Evolutionary conservation across 2,113 vertebrate genomes (phyloP), one percentile per base, ranked within the genome.

Genomic region (Hepsetus odoe): DNA sequence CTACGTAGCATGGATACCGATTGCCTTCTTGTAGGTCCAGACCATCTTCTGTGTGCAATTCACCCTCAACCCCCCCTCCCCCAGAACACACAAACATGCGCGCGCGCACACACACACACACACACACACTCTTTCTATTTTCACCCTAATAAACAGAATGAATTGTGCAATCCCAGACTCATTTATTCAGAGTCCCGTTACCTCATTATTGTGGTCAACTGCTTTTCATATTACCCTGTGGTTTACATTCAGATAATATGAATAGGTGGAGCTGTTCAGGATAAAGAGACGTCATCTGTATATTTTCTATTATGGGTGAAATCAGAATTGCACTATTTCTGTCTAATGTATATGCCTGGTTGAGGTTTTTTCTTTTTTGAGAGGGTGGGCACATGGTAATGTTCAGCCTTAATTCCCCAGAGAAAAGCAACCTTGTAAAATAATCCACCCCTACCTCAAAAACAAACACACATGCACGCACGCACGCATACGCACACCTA

Each of bases 141-240:
- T 76, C 72, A 18, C 26, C 42, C 5, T 72, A 64, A 71, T 62
- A 40, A 62, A 79, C 49, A 28, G 38, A 12, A 14, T 61, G 2
- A 30, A 65, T 72, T 71, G 61, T 66, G 56, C 30, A 62, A 58
- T 79, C 46, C 66, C 58, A 65, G 4, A 0, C n/a, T 79, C 72
- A 20, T n/a, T 83, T 64, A 75, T 40, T 83, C 67, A 8, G 38
- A 12, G 56, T 46, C 56, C 16, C 35, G 24, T 74, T 75, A 35
- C 35, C 75, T 69, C 13, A 12, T 3, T 55, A 10, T 66, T 64
- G 16, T 44, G 33, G 40, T 0, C 40, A 51, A 32, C 16, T 5
- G 24, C 7, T 4, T 5, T 24, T 62, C 30, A 8, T 3, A 2
- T 40, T 38, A 58, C 9, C 59, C 28, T 35, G n/a, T 61, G 67